These are phyloP conservation scores for Hystrix brachyura DNA, from an alignment of 2,113 vertebrate species.

Conservation along the genomic window DNA sequence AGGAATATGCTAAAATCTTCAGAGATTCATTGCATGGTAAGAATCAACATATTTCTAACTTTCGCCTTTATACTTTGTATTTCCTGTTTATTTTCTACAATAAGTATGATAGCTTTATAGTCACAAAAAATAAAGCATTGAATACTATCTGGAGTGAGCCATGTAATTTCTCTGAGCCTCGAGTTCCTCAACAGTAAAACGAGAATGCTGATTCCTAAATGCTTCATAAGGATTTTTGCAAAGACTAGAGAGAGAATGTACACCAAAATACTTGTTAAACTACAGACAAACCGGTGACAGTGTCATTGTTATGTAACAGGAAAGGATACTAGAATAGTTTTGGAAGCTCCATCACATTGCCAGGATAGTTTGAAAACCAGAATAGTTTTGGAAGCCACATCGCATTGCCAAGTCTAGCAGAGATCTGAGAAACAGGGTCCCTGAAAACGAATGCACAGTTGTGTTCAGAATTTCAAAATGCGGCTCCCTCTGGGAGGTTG, in stretches of 20 bases:
- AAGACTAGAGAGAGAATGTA: not conserved
- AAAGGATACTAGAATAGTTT: conserved; percentile 45
- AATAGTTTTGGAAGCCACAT: conserved; percentile 70
- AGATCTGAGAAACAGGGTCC: conserved; percentile 64
- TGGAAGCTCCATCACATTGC: conserved; percentile 58
- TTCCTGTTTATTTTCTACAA: not conserved
- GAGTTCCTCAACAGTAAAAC: not conserved
- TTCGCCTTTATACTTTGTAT: not conserved
- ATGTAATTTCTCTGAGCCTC: not conserved
- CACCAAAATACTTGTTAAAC: not conserved
- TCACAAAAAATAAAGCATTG: not conserved
- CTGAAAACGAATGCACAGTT: conserved; percentile 78
- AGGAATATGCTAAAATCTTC: not conserved
- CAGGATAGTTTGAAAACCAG: conserved; percentile 45
- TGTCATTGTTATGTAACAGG: not conserved
- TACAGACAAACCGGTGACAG: not conserved
- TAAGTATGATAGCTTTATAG: not conserved
- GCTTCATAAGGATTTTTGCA: not conserved
- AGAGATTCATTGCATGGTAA: not conserved
- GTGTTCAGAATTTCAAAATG: conserved; percentile 78
- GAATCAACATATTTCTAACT: not conserved
- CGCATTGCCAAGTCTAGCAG: conserved; percentile 69
- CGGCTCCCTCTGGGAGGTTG: conserved; percentile 56
- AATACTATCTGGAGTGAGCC: not conserved
- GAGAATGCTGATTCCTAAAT: not conserved